phyloP scores from a whole-genome alignment of 2,113 vertebrate genomes.

The Lonchura striata region DNA sequence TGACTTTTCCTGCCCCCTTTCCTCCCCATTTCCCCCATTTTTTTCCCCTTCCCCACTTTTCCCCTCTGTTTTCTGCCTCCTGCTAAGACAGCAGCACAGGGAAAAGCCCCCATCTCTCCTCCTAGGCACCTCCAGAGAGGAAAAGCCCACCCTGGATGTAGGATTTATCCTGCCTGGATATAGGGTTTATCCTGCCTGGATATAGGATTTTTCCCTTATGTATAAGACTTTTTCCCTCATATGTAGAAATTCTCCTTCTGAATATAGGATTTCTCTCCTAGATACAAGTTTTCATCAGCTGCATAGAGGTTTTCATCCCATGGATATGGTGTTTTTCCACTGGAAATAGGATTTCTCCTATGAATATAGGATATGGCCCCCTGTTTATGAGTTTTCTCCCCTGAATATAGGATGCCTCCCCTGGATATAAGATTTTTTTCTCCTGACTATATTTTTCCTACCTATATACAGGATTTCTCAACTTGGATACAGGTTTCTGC shows the following conservation, averaged over 20 bases:
- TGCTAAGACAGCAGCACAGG: neutral
- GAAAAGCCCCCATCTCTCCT: neutral
- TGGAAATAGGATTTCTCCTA: neutral
- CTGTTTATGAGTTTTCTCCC: neutral
- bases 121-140: neutral
- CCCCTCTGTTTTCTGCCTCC: rapidly evolving
- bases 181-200: neutral
- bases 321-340: neutral
- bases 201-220: neutral
- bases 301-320: neutral
- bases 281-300: neutral
- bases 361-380: neutral
- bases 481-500: neutral
- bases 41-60: rapidly evolving
- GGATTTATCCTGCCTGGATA: neutral
- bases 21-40: rapidly evolving
- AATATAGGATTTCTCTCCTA: neutral
- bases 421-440: neutral
- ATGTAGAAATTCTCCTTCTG: neutral
- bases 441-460: neutral
- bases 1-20: neutral
- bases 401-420: neutral
- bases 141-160: neutral
- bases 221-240: neutral
- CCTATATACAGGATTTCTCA: neutral